Evolutionary conservation across 92 coral and sea anemone genomes (phyloP).

Genomic region (Chrysogorgia sp.): DNA sequence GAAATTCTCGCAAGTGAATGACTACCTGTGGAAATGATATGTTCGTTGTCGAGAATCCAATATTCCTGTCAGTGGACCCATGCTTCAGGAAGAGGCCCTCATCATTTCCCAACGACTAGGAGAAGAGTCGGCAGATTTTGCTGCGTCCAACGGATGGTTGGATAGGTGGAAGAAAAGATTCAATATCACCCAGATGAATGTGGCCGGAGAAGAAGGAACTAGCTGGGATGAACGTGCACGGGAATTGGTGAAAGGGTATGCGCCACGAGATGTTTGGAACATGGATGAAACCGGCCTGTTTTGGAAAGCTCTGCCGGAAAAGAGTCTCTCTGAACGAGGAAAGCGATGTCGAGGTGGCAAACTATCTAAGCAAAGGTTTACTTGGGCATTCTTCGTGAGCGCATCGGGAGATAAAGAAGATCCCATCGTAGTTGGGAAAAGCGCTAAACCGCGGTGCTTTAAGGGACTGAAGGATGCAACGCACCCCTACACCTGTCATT

Average conservation of each 20-base stretch:
- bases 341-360: too few species aligned
- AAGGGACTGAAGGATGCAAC: too few species aligned
- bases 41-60: not conserved
- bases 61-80: conserved; percentile 14
- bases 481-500: conserved; percentile 20
- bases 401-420: too few species aligned
- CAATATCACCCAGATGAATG: conserved; percentile 18
- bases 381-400: conserved; percentile 22
- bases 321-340: too few species aligned
- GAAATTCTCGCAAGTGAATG: not conserved
- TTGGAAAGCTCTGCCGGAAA: too few species aligned
- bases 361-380: not conserved
- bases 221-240: too few species aligned
- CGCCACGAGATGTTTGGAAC: too few species aligned
- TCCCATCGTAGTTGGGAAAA: too few species aligned
- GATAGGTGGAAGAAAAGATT: conserved; percentile 19
- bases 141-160: conserved; percentile 31
- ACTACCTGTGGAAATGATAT: not conserved
- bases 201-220: conserved; percentile 9
- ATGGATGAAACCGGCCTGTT: too few species aligned
- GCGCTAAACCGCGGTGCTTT: too few species aligned
- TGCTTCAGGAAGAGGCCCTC: conserved; percentile 17
- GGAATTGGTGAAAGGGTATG: too few species aligned
- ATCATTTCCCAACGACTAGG: too few species aligned
- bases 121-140: not conserved